Evolutionary conservation across 2,888 invertebrate genomes (phyloP), one percentile per base, ranked within the genome.

Genomic region (Stenurella melanura): DNA sequence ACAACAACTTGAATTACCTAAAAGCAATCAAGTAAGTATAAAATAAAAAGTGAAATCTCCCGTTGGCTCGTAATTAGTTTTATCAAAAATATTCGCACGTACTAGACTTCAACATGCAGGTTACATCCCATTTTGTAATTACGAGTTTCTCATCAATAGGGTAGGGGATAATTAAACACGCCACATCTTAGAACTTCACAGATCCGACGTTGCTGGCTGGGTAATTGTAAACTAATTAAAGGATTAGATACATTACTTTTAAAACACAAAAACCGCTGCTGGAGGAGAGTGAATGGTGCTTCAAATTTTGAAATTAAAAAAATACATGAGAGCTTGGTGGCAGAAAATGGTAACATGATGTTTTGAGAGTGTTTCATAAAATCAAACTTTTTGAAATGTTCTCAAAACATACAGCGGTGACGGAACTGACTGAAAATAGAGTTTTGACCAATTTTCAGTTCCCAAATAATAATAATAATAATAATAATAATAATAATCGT

Each of bases 61-160:
- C 38, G 71, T 71, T 58, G 26, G 34, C 9, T 34, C 17, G 19
- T 71, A 71, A 71, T 71, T 71, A 71, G 71, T 60, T 71, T 42
- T 61, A 71, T 71, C 60, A 71, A 71, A 63, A 71, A 72, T 72
- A 63, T 72, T 50, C 54, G 72, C 72, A 72, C 72, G 72, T 72
- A 61, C 60, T 50, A 72, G 21, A 72, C 72, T 72, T 60, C 60
- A 42, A 63, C 72, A 72, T 61, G 61, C 72, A 42, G 50, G 72
- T 71, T 71, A 61, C 71, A 61, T 61, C 60, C 60, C 72, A 72
- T 60, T 50, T 61, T 61, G 72, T 72, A 72, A 72, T 72, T 72
- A 63, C 63, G 63, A 72, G 54, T 72, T 72, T 63, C 60, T 63
- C 61, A 60, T 72, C 72, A 72, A 72, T 72, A 54, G 42, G 63